phyloP scores from a whole-genome alignment of 1,140 invertebrate species.

The Brachionus plicatilis region DNA sequence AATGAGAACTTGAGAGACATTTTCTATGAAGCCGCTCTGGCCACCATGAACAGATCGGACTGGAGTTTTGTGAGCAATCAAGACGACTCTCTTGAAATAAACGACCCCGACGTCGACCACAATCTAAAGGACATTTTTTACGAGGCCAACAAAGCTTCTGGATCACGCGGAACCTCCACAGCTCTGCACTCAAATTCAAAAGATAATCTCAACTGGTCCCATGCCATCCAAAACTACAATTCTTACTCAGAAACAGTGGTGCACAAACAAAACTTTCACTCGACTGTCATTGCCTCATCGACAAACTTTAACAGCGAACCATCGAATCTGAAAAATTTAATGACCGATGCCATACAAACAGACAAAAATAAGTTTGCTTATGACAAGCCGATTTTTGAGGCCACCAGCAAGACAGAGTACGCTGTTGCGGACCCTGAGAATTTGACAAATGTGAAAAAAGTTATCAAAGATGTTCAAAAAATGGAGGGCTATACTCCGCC shows the following conservation, averaged over 20 bases:
- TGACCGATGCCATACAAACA: background rate
- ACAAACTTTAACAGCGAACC: background rate
- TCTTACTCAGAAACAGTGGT: background rate
- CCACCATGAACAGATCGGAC: background rate
- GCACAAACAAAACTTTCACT: constrained; percentile 1
- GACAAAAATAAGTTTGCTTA: background rate
- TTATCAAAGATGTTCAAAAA: background rate
- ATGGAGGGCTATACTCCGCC: background rate
- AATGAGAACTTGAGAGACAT: constrained; percentile 14
- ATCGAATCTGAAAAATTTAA: constrained; percentile 11
- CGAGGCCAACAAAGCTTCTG: background rate
- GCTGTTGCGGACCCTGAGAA: background rate
- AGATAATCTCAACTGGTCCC: background rate
- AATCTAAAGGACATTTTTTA: constrained; percentile 7
- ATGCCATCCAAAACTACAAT: background rate
- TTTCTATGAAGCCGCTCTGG: background rate
- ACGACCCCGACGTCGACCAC: background rate
- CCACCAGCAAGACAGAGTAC: background rate
- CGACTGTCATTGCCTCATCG: background rate
- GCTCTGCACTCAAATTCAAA: background rate
- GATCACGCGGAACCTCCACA: background rate
- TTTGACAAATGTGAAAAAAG: background rate
- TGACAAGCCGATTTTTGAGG: background rate
- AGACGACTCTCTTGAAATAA: background rate
- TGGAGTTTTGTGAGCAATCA: background rate